Evolutionary conservation across 1,140 invertebrate genomes (phyloP), one percentile per base, ranked within the genome.

Genomic region (Thaumatotibia leucotreta): DNA sequence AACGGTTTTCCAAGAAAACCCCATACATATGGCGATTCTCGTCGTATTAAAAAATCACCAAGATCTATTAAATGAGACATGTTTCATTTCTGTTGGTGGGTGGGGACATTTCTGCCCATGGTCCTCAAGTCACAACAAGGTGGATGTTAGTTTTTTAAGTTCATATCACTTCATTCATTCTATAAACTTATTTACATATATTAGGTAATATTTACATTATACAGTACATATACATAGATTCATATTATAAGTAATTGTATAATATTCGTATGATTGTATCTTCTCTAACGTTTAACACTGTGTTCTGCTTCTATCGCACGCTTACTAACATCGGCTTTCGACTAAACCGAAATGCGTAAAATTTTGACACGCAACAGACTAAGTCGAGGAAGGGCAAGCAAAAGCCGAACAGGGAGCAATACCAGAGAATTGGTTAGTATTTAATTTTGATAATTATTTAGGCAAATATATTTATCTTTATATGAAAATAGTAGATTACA

Each of bases 391-490:
- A 73, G 20, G 72, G 75, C 64, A 79, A 75, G 62, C 71, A 69
- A 58, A 87, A 83, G 49, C 75, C 79, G 31, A 84, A 94, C 89
- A 95, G 94, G 93, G 94, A 95, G 90, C 93, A 95, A 84, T 96
- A 96, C 92, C 95, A 96, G 89, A 93, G 95, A 91, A 95, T 96
- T 93, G 95, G 95, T 96, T 96, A 96, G 95, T 91, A 88, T 91
- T 77, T 77, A 77, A 58, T 58, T 58, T 58, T 58, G 52, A 29
- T 31, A 27, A 1, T 23, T 52, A 20, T 0, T 45, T 17, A n/a
- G n/a, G n/a, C n/a, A 11, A 45, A 1, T 5, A 2, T 39, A 8
- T 45, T 45, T 45, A 17, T 45, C 4, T 45, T 11, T 45, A 45
- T 17, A 4, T 4, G 27, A 2, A 29, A 29, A 29, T 29, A 29